Percentiles rank a stretch among this genome's conserved stretches.
Evolutionary conservation across 1,140 invertebrate genomes (phyloP).

Genomic region (Melipona quadrifasciata): DNA sequence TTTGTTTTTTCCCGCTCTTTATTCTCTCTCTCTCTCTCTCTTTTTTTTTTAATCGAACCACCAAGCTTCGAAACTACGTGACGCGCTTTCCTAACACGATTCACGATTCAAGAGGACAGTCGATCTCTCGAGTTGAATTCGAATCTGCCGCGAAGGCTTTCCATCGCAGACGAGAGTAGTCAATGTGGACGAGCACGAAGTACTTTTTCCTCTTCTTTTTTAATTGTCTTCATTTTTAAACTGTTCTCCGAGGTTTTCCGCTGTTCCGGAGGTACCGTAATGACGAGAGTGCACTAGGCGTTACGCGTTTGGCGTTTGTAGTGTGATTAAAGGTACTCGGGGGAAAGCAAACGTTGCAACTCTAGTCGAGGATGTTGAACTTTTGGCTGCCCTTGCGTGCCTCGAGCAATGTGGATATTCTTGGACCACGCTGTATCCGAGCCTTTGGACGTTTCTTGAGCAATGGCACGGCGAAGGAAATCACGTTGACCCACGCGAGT

Average conservation of each 20-base stretch:
- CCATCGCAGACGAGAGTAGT: not conserved
- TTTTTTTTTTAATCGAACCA: not conserved
- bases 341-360: not conserved
- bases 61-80: not conserved
- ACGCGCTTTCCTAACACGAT: constrained; percentile 17
- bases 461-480: no score
- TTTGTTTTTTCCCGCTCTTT: not conserved
- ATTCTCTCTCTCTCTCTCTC: not conserved
- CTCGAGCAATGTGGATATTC: constrained; percentile 24
- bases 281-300: not conserved
- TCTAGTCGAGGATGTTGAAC: constrained; percentile 41
- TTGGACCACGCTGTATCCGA: constrained; percentile 20
- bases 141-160: not conserved
- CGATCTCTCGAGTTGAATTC: not conserved
- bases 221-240: not conserved
- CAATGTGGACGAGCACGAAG: not conserved
- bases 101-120: no score
- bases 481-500: not conserved
- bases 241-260: not conserved
- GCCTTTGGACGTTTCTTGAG: not conserved
- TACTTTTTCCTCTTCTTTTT: not conserved
- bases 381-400: constrained; percentile 34
- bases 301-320: not conserved
- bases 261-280: no score
- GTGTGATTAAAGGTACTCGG: not conserved